Base-by-base conservation (phyloP, 1,140 invertebrate genomes). In the Bombus waltoni region DNA sequence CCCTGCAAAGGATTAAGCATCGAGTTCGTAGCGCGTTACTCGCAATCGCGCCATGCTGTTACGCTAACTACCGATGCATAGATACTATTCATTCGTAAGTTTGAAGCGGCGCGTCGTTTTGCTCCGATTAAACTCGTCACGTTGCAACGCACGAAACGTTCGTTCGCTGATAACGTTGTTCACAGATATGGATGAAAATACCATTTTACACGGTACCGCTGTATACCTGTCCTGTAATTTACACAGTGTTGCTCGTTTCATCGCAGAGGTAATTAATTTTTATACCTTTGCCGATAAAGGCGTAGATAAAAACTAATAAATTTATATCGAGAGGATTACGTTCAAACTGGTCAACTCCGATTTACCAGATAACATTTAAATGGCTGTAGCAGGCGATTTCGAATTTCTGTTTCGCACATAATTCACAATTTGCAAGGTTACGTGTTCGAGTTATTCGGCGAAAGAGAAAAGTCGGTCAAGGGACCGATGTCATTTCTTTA, bases 11-110 rank as follows among this genome's bases (percentile, higher is more conserved):
- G 47, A 79, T 81, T 73, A 68, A 74, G 35, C 66, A 68, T 74
- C 44, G 62, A 78, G 40, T 10, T 44, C 57, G 42, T 44, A 32
- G 53, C 53, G 22, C 59, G 65, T 83, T 83, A 82, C 65, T n/a
- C 66, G 66, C 40, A 65, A 87, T 73, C 38, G 66, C 32, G 73
- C 10, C 1, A 25, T 28, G 18, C 8, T 25, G 65, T 70, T 47
- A 57, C 78, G 42, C 35, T 70, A 80, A 80, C 65, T 70, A 70
- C 57, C 75, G 4, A 35, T 3, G 5, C n/a, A 42, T 53, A 53
- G 47, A 53, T 15, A 40, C 13, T 65, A 25, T 66, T 25, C 65
- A 44, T 38, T 38, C 65, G 44, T n/a, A 70, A 70, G 65, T 70
- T 53, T 38, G 32, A 44, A 22, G 35, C 15, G 35, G 35, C 25